These are phyloP conservation scores for Metacarcinus magister DNA, from an alignment of 2,888 invertebrate genomes.

Conservation along the genomic window DNA sequence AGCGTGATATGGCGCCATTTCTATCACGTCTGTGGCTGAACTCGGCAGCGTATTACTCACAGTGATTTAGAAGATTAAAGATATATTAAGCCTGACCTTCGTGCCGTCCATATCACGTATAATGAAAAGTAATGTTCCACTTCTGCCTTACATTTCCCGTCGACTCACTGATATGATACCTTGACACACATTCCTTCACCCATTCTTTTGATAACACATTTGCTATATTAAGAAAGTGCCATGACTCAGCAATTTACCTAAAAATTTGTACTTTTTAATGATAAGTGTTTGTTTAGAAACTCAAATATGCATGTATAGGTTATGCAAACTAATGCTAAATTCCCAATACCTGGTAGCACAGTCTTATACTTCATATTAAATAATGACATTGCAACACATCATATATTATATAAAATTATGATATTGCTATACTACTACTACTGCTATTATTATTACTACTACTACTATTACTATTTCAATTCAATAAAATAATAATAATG, in stretches of 20 bases:
- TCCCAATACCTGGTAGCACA: no score
- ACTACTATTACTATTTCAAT: neutral
- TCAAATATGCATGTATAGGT: no score
- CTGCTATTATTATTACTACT: neutral
- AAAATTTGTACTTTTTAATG: no score
- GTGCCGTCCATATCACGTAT: neutral
- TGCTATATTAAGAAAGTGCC: neutral
- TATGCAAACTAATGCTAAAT: no score
- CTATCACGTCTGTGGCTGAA: neutral
- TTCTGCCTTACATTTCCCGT: neutral
- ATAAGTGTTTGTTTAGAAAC: no score
- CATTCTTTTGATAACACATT: neutral
- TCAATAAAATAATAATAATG: neutral
- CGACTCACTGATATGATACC: neutral
- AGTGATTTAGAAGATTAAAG: neutral
- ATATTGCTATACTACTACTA: no score
- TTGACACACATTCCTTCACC: neutral
- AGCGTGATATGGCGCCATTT: neutral
- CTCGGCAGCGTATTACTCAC: neutral
- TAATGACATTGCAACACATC: no score
- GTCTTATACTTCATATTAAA: no score
- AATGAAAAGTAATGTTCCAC: neutral
- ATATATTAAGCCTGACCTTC: neutral
- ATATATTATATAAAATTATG: no score
- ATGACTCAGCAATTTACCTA: no score